phyloP scores from a whole-genome alignment of 2,888 invertebrate genomes.

The Epinotia brunnichana region DNA sequence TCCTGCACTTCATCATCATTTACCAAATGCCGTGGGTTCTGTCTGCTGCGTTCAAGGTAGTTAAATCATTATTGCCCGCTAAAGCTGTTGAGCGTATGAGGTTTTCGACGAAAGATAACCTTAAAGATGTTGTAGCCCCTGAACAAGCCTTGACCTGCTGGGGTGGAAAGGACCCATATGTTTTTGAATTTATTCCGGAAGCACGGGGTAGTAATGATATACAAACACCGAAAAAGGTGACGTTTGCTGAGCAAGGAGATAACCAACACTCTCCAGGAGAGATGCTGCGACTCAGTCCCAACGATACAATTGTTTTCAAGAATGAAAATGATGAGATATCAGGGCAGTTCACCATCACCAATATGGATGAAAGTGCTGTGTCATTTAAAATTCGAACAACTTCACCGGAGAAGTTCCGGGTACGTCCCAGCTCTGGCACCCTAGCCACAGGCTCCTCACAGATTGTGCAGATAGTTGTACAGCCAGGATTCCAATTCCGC shows the following conservation, averaged over 20 bases:
- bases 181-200: conserved; percentile 88
- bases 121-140: conserved; percentile 89
- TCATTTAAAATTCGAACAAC: conserved; percentile 95
- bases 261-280: conserved; percentile 76
- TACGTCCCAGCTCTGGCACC: conserved; percentile 93
- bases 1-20: conserved; percentile 94
- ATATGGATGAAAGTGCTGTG: conserved; percentile 83
- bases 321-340: conserved; percentile 87
- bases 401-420: conserved; percentile 96
- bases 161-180: conserved; percentile 91
- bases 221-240: conserved; percentile 78
- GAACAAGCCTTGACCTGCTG: conserved; percentile 90
- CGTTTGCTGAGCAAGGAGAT: conserved; percentile 71
- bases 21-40: conserved; percentile 98
- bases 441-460: conserved; percentile 86
- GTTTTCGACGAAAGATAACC: conserved; percentile 89
- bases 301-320: conserved; percentile 88
- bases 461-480: conserved; percentile 88
- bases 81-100: conserved; percentile 95
- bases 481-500: conserved; percentile 87
- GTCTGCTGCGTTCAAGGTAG: conserved; percentile 95
- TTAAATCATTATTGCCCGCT: conserved; percentile 93
- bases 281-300: conserved; percentile 86
- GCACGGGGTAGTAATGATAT: conserved; percentile 62
- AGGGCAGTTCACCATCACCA: conserved; percentile 87